These are phyloP conservation scores for Gila orcuttii DNA, from an alignment of 2,113 vertebrate species.

Conservation along the genomic window DNA sequence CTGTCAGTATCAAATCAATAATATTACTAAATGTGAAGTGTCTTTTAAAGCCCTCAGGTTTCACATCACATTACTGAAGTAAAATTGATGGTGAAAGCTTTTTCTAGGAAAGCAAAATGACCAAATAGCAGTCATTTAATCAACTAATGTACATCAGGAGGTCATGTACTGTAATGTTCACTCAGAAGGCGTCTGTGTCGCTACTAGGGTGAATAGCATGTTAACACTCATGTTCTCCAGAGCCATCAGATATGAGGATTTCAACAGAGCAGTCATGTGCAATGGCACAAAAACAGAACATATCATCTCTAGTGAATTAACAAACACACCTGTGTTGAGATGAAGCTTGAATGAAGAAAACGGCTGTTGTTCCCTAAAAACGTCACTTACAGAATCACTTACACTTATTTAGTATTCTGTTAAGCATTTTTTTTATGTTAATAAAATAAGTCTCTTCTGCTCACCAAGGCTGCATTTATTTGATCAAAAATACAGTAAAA, in stretches of 20 bases:
- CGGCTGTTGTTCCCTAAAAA: background rate
- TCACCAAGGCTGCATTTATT: background rate
- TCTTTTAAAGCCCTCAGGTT: background rate
- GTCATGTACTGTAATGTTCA: background rate
- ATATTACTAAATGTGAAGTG: background rate
- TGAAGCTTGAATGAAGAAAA: background rate
- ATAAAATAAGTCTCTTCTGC: background rate
- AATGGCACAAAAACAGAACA: conserved; percentile 40
- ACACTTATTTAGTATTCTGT: background rate
- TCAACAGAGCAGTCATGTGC: conserved; percentile 25
- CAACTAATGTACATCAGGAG: too few relatives aligned
- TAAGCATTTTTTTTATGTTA: too few relatives aligned
- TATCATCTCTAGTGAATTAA: conserved; percentile 31
- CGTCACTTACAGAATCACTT: background rate
- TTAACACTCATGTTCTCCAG: conserved; percentile 9
- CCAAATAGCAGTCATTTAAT: background rate
- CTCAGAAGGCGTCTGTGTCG: background rate
- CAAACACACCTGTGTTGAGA: conserved; percentile 28
- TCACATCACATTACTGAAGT: background rate
- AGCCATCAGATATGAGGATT: conserved; percentile 17
- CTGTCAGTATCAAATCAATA: too few relatives aligned
- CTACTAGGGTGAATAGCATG: background rate
- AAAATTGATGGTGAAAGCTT: too few relatives aligned
- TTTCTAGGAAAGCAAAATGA: background rate
- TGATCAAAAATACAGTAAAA: background rate